Evolutionary conservation across 2,888 invertebrate genomes (phyloP), one percentile per base, ranked within the genome.

Genomic region (Heteromyza rotundicornis): DNA sequence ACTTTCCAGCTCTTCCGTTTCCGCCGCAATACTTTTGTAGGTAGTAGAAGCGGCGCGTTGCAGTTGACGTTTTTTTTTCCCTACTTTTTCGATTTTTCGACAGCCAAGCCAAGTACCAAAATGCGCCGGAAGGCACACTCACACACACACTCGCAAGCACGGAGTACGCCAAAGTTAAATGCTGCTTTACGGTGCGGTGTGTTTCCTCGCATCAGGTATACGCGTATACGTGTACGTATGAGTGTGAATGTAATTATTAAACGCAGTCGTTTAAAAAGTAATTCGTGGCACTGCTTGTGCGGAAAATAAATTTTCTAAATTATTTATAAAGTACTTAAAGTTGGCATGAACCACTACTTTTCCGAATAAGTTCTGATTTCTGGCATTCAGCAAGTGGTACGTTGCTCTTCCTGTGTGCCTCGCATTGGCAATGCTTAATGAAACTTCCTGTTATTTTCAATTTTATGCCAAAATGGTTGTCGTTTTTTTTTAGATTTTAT

Each of bases 191-290:
- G 5, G 5, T 3, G 40, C n/a, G 5, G 40, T 40, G 40, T n/a
- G 36, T 52, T 35, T 22, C 23, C 47, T 19, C 54, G 32, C 58
- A 35, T 60, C n/a, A n/a, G n/a, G 44, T 50, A 50, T 10, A 36
- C 16, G 16, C n/a, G 22, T 49, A 10, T 47, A 22, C 50, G 16
- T 24, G 10, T 24, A 23, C n/a, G 53, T 32, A n/a, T 40, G 24
- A 40, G 55, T 56, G 40, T 58, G n/a, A 49, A 10, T 24, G 27
- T 40, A 24, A 36, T 56, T 44, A 56, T 56, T 40, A 56, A 56
- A 40, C 16, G 5, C n/a, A 56, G 16, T 56, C 24, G 44, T 40
- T 56, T 56, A 44, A 56, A 56, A 56, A 56, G 24, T 44, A 20
- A 27, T 56, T 56, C 44, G 16, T 40, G 40, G n/a, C 40, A 40